Base-by-base conservation (phyloP, 2,797 vertebrate species). In the Tragopan temminckii region DNA sequence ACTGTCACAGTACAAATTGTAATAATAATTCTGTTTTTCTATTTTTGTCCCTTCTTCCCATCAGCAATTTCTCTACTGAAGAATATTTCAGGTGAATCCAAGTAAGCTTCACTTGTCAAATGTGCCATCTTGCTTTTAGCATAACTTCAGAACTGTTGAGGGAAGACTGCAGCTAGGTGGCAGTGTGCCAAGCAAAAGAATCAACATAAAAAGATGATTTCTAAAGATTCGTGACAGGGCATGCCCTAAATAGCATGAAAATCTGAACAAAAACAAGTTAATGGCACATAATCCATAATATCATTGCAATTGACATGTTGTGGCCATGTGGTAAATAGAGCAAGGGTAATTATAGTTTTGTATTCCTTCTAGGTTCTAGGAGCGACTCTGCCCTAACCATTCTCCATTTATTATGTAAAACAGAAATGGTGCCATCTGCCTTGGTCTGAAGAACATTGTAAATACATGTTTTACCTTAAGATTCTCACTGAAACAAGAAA, bases 171-270 rank as follows among this genome's bases (percentile, higher is more conserved):
- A 76, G 87, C 76, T 88, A 89, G 52, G 36, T 91, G 87, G 62
- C 80, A 90, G 31, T 20, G 45, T 70, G 89, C 84, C 96, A 91
- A 89, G 71, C 27, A 33, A 80, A 93, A 75, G 58, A 78, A 80
- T 40, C 31, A 48, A 40, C 33, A 45, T 9, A n/a, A 69, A 86
- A 80, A 29, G 19, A 57, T 0, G 0, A 9, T 20, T 92, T 90
- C 27, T 85, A 55, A 70, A 70, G 27, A 57, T 14, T 31, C 16
- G 11, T 66, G 62, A 38, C 17, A 66, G 11, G 43, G 9, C 2
- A 38, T 31, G 63, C 12, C 59, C 80, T 63, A 75, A 78, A 75
- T 4, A 80, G 50, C 59, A 67, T 2, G 5, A 66, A 95, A 84
- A 71, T 4, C 8, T 43, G 25, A 62, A 66, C 19, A 76, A 59